These are phyloP conservation scores for Eristalis intricaria DNA, from an alignment of 2,888 invertebrate species.

Conservation along the genomic window DNA sequence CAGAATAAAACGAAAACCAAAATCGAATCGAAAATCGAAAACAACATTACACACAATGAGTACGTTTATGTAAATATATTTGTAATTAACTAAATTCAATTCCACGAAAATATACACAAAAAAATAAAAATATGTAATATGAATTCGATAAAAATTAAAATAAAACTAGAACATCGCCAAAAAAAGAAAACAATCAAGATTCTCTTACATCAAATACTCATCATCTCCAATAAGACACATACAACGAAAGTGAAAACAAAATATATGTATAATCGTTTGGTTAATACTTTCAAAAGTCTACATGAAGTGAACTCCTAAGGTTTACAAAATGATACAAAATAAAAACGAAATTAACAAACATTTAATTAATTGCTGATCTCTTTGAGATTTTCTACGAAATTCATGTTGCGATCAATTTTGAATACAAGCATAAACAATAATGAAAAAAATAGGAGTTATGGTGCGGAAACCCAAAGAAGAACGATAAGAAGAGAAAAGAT, in stretches of 20 bases:
- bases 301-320: background rate
- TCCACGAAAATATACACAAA: constrained; percentile 59
- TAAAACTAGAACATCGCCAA: constrained; percentile 15
- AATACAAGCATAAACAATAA: constrained; percentile 8
- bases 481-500: constrained; percentile 8
- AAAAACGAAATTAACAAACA: constrained; percentile 28
- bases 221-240: constrained; percentile 10
- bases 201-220: constrained; percentile 1
- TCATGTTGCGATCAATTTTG: constrained; percentile 41
- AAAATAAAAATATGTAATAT: constrained; percentile 3
- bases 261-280: background rate
- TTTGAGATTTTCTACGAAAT: constrained; percentile 65
- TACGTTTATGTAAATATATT: constrained; percentile 39
- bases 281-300: constrained; percentile 49
- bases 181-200: background rate
- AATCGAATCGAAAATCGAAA: constrained; percentile 54
- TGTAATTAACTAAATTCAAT: constrained; percentile 52
- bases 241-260: constrained; percentile 25
- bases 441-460: background rate
- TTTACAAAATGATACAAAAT: constrained; percentile 4
- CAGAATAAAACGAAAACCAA: constrained; percentile 15
- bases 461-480: constrained; percentile 1
- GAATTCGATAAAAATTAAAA: constrained; percentile 9
- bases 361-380: constrained; percentile 42
- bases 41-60: constrained; percentile 43